Conservation (phyloP, 2,113 vertebrate genomes). For the Ciconia stormi region DNA sequence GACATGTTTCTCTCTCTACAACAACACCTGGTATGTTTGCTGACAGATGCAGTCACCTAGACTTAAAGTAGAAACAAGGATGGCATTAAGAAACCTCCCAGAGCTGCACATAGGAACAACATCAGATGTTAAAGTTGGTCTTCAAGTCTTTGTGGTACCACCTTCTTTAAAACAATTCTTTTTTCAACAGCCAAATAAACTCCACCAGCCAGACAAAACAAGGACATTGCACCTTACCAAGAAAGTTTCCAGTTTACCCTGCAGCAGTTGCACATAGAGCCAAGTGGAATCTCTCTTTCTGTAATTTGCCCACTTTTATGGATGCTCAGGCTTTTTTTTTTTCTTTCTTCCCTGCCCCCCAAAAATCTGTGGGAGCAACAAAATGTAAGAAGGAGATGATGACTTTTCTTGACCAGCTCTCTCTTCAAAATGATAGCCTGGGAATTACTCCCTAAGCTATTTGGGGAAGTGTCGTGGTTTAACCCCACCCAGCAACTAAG, state of each 20-base stretch:
- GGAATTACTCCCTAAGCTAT: background rate
- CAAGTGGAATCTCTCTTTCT: background rate
- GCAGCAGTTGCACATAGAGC: background rate
- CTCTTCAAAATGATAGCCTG: background rate
- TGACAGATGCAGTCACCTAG: background rate
- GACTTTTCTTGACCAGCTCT: background rate
- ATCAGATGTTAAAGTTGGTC: background rate
- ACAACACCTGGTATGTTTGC: background rate
- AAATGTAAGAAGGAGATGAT: background rate
- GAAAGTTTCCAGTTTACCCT: background rate
- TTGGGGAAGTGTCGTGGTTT: background rate
- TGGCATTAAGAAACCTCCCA: background rate
- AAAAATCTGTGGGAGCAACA: background rate
- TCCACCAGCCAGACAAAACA: background rate
- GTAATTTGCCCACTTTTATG: background rate
- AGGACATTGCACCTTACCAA: background rate
- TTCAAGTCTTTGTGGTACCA: background rate
- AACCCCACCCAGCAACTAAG: no score
- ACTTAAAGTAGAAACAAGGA: background rate
- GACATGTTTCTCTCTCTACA: background rate
- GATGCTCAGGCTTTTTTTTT: background rate
- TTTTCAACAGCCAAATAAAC: background rate
- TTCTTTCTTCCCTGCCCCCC: background rate
- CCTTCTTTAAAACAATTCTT: background rate
- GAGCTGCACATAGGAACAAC: background rate